Conservation (phyloP, 1,140 invertebrate genomes). For the Halyomorpha halys region DNA sequence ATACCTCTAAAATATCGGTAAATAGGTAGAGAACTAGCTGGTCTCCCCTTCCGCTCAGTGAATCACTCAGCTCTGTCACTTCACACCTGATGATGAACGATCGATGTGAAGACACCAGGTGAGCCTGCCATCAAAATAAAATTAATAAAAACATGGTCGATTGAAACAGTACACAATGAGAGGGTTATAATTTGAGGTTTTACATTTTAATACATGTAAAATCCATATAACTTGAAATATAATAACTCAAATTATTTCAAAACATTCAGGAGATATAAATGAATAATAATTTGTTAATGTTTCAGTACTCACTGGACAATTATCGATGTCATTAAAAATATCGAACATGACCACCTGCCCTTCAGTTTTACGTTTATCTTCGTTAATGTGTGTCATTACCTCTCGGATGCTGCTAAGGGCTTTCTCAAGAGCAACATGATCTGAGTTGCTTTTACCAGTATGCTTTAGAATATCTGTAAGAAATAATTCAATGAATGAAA, state of each 20-base stretch:
- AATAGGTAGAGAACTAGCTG: constrained; percentile 83
- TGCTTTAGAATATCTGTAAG: constrained; percentile 83
- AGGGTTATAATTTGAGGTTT: no score
- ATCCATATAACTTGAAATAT: no score
- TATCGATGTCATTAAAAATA: constrained; percentile 95
- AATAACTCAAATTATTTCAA: no score
- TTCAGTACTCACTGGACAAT: constrained; percentile 80
- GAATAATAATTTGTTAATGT: no score
- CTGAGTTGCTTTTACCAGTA: constrained; percentile 73
- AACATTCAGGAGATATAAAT: no score
- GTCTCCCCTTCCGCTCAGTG: constrained; percentile 73
- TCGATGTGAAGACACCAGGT: constrained; percentile 83
- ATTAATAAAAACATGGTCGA: no score
- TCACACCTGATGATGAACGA: constrained; percentile 78
- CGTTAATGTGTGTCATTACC: constrained; percentile 93
- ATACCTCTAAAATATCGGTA: constrained; percentile 86
- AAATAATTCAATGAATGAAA: not conserved
- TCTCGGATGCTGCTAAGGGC: constrained; percentile 79
- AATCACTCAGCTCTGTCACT: constrained; percentile 78
- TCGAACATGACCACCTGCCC: constrained; percentile 91
- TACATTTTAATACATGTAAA: no score
- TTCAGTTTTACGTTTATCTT: constrained; percentile 92
- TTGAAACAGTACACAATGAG: no score
- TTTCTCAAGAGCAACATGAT: constrained; percentile 70
- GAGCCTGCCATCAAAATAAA: constrained; percentile 43